Evolutionary conservation across 53 echinoderm and acorn worm species (phyloP), one percentile per base, ranked within the genome.

Genomic region (Crossaster papposus): DNA sequence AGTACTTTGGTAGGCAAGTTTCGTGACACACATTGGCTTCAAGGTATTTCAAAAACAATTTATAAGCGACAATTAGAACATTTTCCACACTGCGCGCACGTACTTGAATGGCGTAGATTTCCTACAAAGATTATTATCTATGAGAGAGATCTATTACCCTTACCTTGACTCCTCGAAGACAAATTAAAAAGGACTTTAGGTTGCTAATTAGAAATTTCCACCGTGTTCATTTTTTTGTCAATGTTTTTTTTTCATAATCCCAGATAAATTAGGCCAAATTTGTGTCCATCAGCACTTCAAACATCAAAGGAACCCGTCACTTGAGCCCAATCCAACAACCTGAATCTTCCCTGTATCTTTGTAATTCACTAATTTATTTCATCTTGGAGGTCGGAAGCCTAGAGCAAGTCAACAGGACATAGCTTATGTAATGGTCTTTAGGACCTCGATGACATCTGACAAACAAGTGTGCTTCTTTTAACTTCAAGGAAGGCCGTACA

Each of bases 381-480:
- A 35, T 73, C 31, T 68, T 4, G 0, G 68, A 26, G 28, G n/a
- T n/a, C n/a, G n/a, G 28, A 68, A 73, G 28, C 36, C 15, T 34
- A 3, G 9, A 9, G 74, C n/a, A n/a, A n/a, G 9, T 32, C 3
- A 32, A 73, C 74, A 73, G 74, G 74, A 73, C 74, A 73, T 0
- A 36, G 18, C 74, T 73, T 73, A 73, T 73, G 74, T 34, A 73
- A 73, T 35, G 35, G 34, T 73, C 1, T 70, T 70, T 70, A 13
- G 22, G 29, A 70, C 70, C 6, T 29, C 36, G 74, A 73, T 73
- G 10, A 73, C 15, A 73, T 73, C 74, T 2, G 74, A 17, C 74
- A 73, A 73, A 73, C 74, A 73, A 73, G 74, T 73, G 74, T 73
- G 35, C 35, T 73, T 73, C 74, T 36, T 73, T 15, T 14, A 11